Evolutionary conservation across 2,113 vertebrate genomes (phyloP).

Genomic region (Cottus gobio): DNA sequence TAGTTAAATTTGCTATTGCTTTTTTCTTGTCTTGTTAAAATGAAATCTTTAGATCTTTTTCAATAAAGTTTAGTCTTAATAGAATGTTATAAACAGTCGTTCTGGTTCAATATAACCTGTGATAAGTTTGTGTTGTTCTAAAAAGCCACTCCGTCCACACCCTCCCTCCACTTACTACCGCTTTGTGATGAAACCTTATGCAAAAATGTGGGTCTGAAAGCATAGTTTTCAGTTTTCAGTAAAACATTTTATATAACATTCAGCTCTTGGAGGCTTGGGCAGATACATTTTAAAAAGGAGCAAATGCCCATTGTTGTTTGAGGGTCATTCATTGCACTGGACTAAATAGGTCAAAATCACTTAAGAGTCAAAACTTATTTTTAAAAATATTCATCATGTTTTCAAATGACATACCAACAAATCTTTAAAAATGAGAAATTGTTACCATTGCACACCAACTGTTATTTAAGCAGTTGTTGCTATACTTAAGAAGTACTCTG

Average conservation of each 20-base stretch:
- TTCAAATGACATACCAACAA: constrained; percentile 82
- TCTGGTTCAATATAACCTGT: constrained; percentile 99
- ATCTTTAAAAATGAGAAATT: constrained; percentile 79
- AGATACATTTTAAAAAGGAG: constrained; percentile 71
- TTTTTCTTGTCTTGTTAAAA: constrained; percentile 99
- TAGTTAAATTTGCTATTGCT: constrained; percentile 99
- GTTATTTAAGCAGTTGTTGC: constrained; percentile 81
- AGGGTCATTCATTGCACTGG: constrained; percentile 85
- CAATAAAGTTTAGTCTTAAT: constrained; percentile 99
- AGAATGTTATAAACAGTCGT: constrained; percentile 99
- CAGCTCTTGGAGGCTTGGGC: constrained; percentile 78
- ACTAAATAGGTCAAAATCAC: constrained; percentile 78
- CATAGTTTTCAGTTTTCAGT: constrained; percentile 82
- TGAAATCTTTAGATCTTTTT: constrained; percentile 98
- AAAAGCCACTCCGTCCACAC: constrained; percentile 87
- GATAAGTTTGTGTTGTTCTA: constrained; percentile 99
- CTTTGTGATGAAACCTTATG: constrained; percentile 89
- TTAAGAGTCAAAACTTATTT: constrained; percentile 81
- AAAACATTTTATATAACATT: constrained; percentile 78
- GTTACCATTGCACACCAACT: constrained; percentile 81
- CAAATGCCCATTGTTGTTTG: constrained; percentile 78
- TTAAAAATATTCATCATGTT: constrained; percentile 80
- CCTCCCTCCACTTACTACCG: constrained; percentile 88
- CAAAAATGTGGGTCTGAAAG: constrained; percentile 88
- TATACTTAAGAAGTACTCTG: constrained; percentile 82